Conservation (phyloP, 2,113 vertebrate genomes). For the Stictonetta naevosa region DNA sequence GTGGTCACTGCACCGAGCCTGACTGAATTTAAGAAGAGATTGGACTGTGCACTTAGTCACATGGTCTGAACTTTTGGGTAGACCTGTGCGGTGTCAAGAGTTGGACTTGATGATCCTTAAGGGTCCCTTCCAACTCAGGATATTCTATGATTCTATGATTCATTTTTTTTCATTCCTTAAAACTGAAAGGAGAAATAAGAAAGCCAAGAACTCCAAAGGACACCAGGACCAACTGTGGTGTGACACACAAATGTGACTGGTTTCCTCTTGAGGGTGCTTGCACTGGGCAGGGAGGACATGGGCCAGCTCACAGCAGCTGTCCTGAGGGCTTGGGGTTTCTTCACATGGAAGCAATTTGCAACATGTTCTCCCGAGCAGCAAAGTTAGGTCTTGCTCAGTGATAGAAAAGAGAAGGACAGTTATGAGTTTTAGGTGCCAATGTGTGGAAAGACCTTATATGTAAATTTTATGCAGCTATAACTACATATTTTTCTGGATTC, state of each 20-base stretch:
- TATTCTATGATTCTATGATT: too few relatives aligned
- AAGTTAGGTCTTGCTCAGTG: not conserved
- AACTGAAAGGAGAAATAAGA: not conserved
- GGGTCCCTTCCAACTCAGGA: too few relatives aligned
- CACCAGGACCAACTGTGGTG: not conserved
- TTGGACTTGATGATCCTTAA: too few relatives aligned
- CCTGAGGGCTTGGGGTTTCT: not conserved
- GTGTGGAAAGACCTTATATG: not conserved
- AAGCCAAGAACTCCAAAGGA: not conserved
- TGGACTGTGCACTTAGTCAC: too few relatives aligned
- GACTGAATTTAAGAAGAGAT: too few relatives aligned
- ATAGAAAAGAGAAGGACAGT: not conserved
- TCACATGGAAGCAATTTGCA: not conserved
- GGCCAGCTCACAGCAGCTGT: fast-evolving
- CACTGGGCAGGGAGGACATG: not conserved
- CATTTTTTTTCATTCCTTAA: not conserved
- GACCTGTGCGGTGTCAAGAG: too few relatives aligned
- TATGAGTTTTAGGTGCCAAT: not conserved
- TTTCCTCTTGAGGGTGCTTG: not conserved
- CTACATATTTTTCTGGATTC: not conserved
- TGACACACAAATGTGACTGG: not conserved
- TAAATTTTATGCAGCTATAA: not conserved
- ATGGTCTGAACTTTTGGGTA: too few relatives aligned
- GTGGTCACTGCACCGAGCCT: too few relatives aligned
- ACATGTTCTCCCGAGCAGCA: not conserved